phyloP scores from a whole-genome alignment of 2,888 invertebrate genomes.

The Drosophila lutescens region DNA sequence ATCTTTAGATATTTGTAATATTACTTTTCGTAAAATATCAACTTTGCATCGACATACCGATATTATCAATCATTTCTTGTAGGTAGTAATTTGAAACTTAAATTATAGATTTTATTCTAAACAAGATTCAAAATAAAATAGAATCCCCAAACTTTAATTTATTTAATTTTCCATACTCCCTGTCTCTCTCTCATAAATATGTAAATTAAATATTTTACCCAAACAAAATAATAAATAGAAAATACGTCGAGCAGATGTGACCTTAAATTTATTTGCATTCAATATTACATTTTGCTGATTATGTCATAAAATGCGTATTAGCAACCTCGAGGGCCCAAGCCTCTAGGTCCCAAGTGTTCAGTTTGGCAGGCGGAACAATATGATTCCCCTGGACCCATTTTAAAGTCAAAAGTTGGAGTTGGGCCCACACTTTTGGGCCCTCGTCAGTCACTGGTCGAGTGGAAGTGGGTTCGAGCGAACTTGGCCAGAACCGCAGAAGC shows the following conservation, averaged over 20 bases:
- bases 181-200: no score
- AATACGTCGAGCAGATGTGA: background rate
- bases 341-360: constrained; percentile 5
- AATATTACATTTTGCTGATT: constrained; percentile 21
- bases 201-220: background rate
- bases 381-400: constrained; percentile 22
- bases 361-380: constrained; percentile 9
- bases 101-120: no score
- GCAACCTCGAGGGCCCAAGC: background rate
- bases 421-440: constrained; percentile 6
- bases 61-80: no score
- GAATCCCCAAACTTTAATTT: no score
- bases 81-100: no score
- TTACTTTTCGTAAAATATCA: no score
- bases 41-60: no score
- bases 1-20: no score
- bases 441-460: constrained; percentile 32
- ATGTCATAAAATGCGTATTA: constrained; percentile 32
- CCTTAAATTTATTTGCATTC: constrained; percentile 13
- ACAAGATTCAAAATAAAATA: background rate
- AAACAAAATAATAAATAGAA: background rate
- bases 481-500: constrained; percentile 13
- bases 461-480: background rate
- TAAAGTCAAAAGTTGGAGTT: constrained; percentile 18
- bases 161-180: no score